A percentile compares a stretch with the other conserved stretches of the same genome.
These are phyloP conservation scores for Pyralis farinalis DNA, from an alignment of 2,888 invertebrate species.

Conservation along the genomic window DNA sequence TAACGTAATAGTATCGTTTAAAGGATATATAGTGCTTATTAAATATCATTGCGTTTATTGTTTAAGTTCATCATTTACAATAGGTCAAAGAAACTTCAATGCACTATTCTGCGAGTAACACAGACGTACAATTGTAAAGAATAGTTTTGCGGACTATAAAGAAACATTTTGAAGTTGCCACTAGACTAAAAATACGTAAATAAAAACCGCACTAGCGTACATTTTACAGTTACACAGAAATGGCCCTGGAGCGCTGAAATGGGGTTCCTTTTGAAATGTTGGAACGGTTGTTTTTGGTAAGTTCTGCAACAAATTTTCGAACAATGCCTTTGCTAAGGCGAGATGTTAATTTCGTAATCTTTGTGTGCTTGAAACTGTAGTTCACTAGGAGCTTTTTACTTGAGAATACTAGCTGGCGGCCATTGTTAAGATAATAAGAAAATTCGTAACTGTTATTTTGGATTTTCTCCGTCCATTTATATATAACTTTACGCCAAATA, in stretches of 20 bases:
- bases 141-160: neutral
- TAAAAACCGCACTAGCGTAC: constrained; percentile 2
- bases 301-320: constrained; percentile 5
- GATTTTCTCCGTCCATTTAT: too few species aligned
- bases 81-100: too few species aligned
- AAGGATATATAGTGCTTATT: too few species aligned
- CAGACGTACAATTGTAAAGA: neutral
- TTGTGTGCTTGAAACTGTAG: neutral
- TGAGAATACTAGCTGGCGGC: too few species aligned
- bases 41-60: too few species aligned
- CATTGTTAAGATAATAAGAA: too few species aligned
- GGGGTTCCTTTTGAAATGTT: neutral
- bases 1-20: too few species aligned
- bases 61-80: too few species aligned
- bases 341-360: constrained; percentile 8
- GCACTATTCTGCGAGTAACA: neutral
- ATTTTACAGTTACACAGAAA: neutral
- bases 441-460: too few species aligned
- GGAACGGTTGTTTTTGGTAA: constrained; percentile 2
- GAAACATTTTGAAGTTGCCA: constrained; percentile 6
- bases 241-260: neutral
- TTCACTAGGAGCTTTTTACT: too few species aligned
- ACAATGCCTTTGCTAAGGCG: constrained; percentile 4
- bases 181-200: constrained; percentile 3
- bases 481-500: too few species aligned